Evolutionary conservation across 1,140 invertebrate genomes (phyloP), one percentile per base, ranked within the genome.

Genomic region (Ooceraea biroi): DNA sequence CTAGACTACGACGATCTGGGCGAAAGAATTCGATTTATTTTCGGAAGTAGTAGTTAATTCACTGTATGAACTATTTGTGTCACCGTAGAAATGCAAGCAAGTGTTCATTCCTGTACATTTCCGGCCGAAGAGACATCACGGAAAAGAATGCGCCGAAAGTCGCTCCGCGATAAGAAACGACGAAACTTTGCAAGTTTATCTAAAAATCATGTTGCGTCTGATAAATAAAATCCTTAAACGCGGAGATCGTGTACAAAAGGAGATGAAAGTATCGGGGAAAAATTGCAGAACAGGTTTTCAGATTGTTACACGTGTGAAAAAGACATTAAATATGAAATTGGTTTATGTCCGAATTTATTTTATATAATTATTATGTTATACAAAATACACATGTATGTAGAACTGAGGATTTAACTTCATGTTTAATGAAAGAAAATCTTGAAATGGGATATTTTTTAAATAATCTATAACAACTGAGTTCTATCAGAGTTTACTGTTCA

Each of bases 21-120:
- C 10, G 30, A 65, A 52, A 44, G 36, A 48, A 63, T 77, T 65
- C 27, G 46, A 77, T 65, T 77, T 41, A 65, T 50, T 65, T 36
- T 14, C 12, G 73, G 14, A 36, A 50, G 48, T 41, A 52, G 44
- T 3, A n/a, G 14, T 65, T 77, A 77, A 65, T 77, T 77, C n/a
- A 77, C 27, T 22, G 60, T 22, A 65, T 7, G 46, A 76, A 25
- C n/a, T 25, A 12, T 76, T 22, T 12, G 41, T 7, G 30, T 12
- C 8, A 41, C 7, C 19, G 19, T 5, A n/a, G 12, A 1, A 2
- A 44, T 14, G n/a, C 12, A 12, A 14, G 12, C 57, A 27, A 3
- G 14, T 30, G n/a, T 76, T 30, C 3, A 27, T 63, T 76, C n/a
- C n/a, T 76, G 27, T 27, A 17, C 46, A n/a, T 50, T 52, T 77